Evolutionary conservation across 1,140 invertebrate species (phyloP), one percentile per base, ranked within the genome.

Genomic region (Forficula auricularia): DNA sequence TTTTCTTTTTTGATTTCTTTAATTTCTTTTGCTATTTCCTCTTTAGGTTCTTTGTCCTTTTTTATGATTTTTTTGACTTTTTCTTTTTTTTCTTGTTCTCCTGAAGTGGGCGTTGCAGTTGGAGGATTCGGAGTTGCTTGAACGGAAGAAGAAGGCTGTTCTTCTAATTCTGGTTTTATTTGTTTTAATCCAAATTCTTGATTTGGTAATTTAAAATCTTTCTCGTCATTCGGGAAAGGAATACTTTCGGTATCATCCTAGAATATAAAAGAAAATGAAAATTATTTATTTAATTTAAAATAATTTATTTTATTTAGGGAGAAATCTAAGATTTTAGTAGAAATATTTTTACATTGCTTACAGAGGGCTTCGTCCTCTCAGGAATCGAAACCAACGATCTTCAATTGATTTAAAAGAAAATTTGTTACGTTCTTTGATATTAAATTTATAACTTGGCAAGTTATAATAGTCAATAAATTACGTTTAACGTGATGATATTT

Each of bases 181-280:
- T 31, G 40, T 36, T 45, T 44, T 20, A 52, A 49, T 38, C 51
- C 48, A 55, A 73, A 82, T 35, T 82, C 78, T 38, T 57, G 58
- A 42, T 79, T 75, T 1, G 79, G 75, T 32, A 83, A 59, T 43
- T 54, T 58, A 59, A 83, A 85, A 33, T 80, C 72, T 22, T 56
- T 62, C 54, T 76, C 73, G 22, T 74, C 71, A 56, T 79, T 79
- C 0, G 81, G 81, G 64, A 85, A 84, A 13, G 79, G 79, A 47
- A 81, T 62, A 37, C 73, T 72, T 61, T 86, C 82, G 48, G 74
- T 81, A 50, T 85, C 81, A 61, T 84, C 79, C 71, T 74, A 48
- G 43, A 51, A 55, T n/a, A n/a, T n/a, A n/a, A n/a, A n/a, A n/a
- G n/a, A 49, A 41, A 31, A n/a, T n/a, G n/a, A n/a, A n/a, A n/a